phyloP scores from a whole-genome alignment of 2,888 invertebrate genomes.

The Agrotis clavis region DNA sequence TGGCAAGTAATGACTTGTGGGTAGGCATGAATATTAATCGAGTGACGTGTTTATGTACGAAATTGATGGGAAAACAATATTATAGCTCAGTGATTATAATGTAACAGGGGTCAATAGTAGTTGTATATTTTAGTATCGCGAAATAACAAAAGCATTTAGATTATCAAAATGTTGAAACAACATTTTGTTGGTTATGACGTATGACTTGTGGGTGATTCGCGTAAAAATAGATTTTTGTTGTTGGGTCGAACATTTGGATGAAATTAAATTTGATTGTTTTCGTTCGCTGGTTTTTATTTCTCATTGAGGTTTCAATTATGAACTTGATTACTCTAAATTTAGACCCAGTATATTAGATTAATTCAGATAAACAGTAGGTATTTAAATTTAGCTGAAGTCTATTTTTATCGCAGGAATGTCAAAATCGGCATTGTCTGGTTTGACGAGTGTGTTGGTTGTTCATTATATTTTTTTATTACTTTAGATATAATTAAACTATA shows the following conservation, averaged over 20 bases:
- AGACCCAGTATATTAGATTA: too few species aligned
- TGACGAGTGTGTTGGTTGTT: too few species aligned
- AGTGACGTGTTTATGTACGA: constrained; percentile 65
- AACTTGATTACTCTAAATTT: not conserved
- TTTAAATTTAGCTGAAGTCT: too few species aligned
- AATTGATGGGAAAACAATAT: constrained; percentile 69
- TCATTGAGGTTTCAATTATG: not conserved
- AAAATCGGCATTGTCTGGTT: too few species aligned
- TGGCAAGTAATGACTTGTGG: constrained; percentile 60
- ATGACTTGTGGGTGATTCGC: not conserved
- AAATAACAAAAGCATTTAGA: constrained; percentile 13
- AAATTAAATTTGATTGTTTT: not conserved
- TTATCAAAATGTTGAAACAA: constrained; percentile 4
- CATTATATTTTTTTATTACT: too few species aligned
- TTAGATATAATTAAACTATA: too few species aligned
- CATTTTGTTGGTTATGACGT: not conserved
- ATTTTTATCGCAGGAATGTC: too few species aligned
- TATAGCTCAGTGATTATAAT: constrained; percentile 56
- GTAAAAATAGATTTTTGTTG: not conserved
- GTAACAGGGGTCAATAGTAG: constrained; percentile 46
- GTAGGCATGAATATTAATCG: constrained; percentile 69
- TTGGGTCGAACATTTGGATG: not conserved
- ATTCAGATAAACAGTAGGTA: too few species aligned
- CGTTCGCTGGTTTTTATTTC: not conserved
- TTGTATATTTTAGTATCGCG: constrained; percentile 38